Evolutionary conservation across 2,797 vertebrate species (phyloP).

Genomic region (Setipinna tenuifilis): DNA sequence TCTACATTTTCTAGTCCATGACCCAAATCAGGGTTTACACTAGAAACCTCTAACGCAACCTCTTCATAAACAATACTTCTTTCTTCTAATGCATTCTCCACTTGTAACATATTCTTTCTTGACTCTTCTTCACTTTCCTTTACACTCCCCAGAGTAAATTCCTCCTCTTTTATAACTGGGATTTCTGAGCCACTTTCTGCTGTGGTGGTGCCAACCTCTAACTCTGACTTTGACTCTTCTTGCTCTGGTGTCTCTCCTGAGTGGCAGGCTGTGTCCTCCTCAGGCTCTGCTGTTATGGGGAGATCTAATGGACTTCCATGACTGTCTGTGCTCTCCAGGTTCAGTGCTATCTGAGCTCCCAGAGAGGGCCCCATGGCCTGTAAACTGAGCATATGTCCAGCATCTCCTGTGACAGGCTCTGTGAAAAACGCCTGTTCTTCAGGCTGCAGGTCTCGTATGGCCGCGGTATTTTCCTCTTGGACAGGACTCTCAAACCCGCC

Average conservation of each 20-base stretch:
- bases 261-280: background rate
- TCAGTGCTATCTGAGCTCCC: slow-evolving; percentile 41
- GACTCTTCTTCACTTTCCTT: slow-evolving; percentile 49
- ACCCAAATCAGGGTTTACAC: background rate
- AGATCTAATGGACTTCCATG: slow-evolving; percentile 42
- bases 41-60: background rate
- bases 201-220: background rate
- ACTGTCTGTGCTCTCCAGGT: slow-evolving; percentile 43
- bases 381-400: slow-evolving; percentile 40
- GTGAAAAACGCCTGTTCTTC: slow-evolving; percentile 42
- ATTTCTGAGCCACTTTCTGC: background rate
- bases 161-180: background rate
- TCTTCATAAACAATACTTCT: background rate
- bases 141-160: slow-evolving; percentile 39
- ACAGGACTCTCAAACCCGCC: slow-evolving; percentile 34
- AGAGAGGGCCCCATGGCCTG: slow-evolving; percentile 34
- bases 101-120: slow-evolving; percentile 38
- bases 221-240: background rate
- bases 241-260: background rate
- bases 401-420: slow-evolving; percentile 43
- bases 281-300: slow-evolving; percentile 51
- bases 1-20: background rate
- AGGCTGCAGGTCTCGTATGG: slow-evolving; percentile 40
- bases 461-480: slow-evolving; percentile 39
- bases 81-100: slow-evolving; percentile 17